Evolutionary conservation across 2,113 vertebrate species (phyloP).

Genomic region (Hippocampus barbouri): DNA sequence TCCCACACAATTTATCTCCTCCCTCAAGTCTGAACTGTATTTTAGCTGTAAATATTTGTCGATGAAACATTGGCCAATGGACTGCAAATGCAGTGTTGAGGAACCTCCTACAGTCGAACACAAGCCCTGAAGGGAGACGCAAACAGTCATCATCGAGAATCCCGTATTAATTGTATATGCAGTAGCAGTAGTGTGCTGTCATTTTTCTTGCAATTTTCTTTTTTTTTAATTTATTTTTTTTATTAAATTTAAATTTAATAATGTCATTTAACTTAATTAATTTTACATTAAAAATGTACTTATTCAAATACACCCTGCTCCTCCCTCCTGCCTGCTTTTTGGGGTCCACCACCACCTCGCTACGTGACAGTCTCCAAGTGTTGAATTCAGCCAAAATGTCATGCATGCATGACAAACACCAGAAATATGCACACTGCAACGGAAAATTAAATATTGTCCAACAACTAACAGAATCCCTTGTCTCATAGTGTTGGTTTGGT

Average conservation of each 20-base stretch:
- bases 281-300: too few species aligned
- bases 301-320: too few species aligned
- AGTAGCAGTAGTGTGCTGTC: too few species aligned
- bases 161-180: too few species aligned
- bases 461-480: conserved; percentile 26
- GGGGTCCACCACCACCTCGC: background rate
- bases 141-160: background rate
- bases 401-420: background rate
- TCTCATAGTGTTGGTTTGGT: conserved; percentile 26
- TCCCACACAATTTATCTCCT: conserved; percentile 15
- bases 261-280: too few species aligned
- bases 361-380: background rate
- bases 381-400: background rate
- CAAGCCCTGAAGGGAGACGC: background rate
- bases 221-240: too few species aligned
- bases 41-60: conserved; percentile 7
- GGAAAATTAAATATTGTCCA: conserved; percentile 64
- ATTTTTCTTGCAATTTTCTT: background rate
- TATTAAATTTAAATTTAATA: too few species aligned
- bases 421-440: conserved; percentile 4
- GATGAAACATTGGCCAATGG: background rate
- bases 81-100: background rate
- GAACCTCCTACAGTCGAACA: background rate
- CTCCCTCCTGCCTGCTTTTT: too few species aligned
- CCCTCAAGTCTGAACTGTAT: background rate